Evolutionary conservation across 2,797 vertebrate genomes (phyloP), one percentile per base, ranked within the genome.

Genomic region (Xiphophorus birchmanni): DNA sequence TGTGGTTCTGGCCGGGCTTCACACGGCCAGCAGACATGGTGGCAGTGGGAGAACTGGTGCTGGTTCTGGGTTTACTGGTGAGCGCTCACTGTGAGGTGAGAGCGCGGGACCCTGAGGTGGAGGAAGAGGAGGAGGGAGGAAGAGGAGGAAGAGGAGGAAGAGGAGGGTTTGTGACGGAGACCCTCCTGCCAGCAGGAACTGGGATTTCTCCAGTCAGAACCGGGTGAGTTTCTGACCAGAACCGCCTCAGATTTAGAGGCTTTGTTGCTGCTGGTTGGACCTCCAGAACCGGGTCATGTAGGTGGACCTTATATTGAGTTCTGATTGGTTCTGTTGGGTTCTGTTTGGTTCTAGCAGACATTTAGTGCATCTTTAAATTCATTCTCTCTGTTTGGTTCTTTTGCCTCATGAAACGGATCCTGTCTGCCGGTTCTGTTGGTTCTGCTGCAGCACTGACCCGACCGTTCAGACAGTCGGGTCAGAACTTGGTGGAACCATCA

Each of bases 21-120:
- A 86, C n/a, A 81, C 71, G 18, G 63, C 48, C 73, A 11, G 81
- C 84, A 82, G 84, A 77, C 83, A 93, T 90, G 95, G 78, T n/a
- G 4, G 86, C 82, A 0, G 79, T 91, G 77, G 90, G 87, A 79
- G 83, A 87, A 72, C 87, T 94, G 83, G 60, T 93, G 75, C 80
- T 95, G 74, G 75, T 95, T 6, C 88, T 95, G 89, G 93, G 90
- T 35, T 83, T 96, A 75, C 85, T 95, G 77, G 90, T 91, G 45
- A 92, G 90, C 21, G 93, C 91, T 52, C 90, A 52, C 67, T 95
- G 92, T 54, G 94, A 94, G 67, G 87, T 96, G 45, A 91, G 95
- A 63, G 92, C 92, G 2, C 87, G 95, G 32, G 94, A 95, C 87
- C 95, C 94, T 0, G 93, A 90, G 80, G 82, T 93, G 83, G 93